Evolutionary conservation across 1,140 invertebrate species (phyloP), one percentile per base, ranked within the genome.

Genomic region (Brevipalpus yothersi): DNA sequence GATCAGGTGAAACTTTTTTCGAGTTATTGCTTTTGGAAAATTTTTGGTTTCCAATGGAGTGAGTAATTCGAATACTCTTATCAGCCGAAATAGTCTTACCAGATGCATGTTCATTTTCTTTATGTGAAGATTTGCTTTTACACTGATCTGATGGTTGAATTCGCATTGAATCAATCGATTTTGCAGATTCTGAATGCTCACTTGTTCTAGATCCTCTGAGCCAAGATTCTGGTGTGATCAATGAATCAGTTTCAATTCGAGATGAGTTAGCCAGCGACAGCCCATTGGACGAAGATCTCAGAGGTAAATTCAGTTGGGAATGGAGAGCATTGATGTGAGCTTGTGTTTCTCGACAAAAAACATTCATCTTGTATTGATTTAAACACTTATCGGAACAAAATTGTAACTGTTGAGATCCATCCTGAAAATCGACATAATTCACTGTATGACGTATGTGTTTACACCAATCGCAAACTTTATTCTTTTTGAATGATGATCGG

Each of bases 391-490:
- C 84, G 59, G 85, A 75, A 68, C 77, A 78, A 64, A 76, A 76
- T 64, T 76, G 75, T n/a, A 76, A 67, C 59, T 75, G 73, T 39
- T 71, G 69, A 53, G 76, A 73, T 1, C 75, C 74, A 61, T 75
- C 73, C 58, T 78, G 77, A 69, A 88, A 86, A 70, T 90, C 86
- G 17, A 89, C 84, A 66, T 88, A 89, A 64, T 83, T 88, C n/a
- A 90, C 83, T 0, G 86, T 87, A 67, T 89, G 84, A 23, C 86
- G 73, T 11, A 90, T 80, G 67, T 90, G 86, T 62, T 83, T 79
- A 69, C 87, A 92, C 86, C 86, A 91, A 70, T 91, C 86, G 68
- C 86, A 91, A n/a, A 84, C 84, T 71, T 87, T 87, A 60, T 84
- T 85, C 65, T 83, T 81, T 70, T 55, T 55, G n/a, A 55, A 55